phyloP scores from a whole-genome alignment of 2,797 vertebrate species.

The Karalla daura region DNA sequence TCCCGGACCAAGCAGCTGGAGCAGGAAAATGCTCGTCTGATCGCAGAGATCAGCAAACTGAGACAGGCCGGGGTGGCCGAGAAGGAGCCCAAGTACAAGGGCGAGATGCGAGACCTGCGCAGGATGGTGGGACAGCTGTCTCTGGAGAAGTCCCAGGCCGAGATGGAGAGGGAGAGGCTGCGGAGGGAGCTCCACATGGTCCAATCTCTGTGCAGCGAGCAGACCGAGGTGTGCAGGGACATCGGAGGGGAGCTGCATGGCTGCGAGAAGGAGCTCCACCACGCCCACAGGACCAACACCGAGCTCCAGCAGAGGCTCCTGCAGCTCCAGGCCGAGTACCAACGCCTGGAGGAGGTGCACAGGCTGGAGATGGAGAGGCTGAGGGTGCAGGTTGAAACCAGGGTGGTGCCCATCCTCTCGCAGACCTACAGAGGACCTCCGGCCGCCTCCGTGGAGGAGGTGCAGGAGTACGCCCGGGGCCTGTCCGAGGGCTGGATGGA shows the following conservation, averaged over 20 bases:
- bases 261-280: slow-evolving; percentile 83
- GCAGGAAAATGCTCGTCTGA: slow-evolving; percentile 88
- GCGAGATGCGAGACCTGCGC: slow-evolving; percentile 87
- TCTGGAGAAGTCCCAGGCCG: slow-evolving; percentile 86
- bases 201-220: slow-evolving; percentile 82
- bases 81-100: slow-evolving; percentile 69
- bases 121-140: slow-evolving; percentile 86
- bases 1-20: slow-evolving; percentile 90
- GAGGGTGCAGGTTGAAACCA: slow-evolving; percentile 77
- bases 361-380: slow-evolving; percentile 78
- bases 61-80: slow-evolving; percentile 62
- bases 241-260: slow-evolving; percentile 86
- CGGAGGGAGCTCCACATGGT: slow-evolving; percentile 86
- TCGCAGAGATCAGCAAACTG: slow-evolving; percentile 84
- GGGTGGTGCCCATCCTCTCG: slow-evolving; percentile 62
- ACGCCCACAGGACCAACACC: slow-evolving; percentile 80
- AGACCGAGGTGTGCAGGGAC: slow-evolving; percentile 80
- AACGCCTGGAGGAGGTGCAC: slow-evolving; percentile 83
- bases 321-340: slow-evolving; percentile 84
- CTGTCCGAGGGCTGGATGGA: slow-evolving; percentile 88
- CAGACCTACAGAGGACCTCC: slow-evolving; percentile 70
- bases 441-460: slow-evolving; percentile 78
- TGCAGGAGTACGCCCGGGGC: slow-evolving; percentile 84
- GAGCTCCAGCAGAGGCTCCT: slow-evolving; percentile 87
- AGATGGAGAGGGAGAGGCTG: slow-evolving; percentile 89